Percentiles rank a stretch among this genome's conserved stretches.
Conservation (phyloP, 2,797 vertebrate genomes). For the Caiman crocodilus region DNA sequence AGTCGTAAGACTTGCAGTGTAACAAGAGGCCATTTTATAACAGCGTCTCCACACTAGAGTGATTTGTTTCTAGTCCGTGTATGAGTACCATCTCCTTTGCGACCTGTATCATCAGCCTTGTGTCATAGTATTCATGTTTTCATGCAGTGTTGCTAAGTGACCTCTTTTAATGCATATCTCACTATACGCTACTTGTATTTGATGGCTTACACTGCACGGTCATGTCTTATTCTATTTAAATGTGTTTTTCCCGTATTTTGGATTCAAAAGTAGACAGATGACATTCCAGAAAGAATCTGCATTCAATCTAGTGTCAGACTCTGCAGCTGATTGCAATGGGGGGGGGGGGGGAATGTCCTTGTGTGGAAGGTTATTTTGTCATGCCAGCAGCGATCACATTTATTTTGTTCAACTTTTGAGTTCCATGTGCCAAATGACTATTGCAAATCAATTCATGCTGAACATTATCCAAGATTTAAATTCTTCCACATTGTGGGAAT, state of each 20-base stretch:
- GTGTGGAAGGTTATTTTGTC: background rate
- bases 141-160: background rate
- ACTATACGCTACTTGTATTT: background rate
- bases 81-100: background rate
- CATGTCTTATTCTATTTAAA: background rate
- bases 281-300: background rate
- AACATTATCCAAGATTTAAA: background rate
- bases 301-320: background rate
- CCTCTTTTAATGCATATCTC: background rate
- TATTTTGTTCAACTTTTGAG: background rate
- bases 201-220: background rate
- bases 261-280: background rate
- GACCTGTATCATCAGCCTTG: background rate
- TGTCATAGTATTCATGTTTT: background rate
- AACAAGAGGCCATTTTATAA: background rate
- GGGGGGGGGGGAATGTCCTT: background rate
- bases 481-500: background rate
- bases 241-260: background rate
- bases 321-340: background rate
- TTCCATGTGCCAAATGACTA: background rate
- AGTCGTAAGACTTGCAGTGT: background rate
- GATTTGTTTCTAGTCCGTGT: background rate
- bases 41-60: background rate
- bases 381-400: background rate
- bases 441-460: background rate